Percentiles rank a stretch among this genome's conserved stretches.
Conservation (phyloP, 2,113 vertebrate species). For the Brachirus orientalis region DNA sequence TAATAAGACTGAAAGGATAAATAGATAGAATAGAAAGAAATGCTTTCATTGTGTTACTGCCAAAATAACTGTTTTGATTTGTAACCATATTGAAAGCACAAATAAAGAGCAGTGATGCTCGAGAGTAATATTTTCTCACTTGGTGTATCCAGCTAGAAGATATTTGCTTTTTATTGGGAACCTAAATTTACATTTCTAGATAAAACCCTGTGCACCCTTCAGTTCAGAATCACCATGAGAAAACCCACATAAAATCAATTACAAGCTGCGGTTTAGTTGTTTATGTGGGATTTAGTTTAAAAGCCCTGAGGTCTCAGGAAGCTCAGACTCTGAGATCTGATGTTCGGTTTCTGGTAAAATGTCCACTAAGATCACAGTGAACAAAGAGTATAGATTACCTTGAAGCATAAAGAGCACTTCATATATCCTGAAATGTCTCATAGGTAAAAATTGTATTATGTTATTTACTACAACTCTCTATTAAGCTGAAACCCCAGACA, state of each 20-base stretch:
- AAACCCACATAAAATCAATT: constrained; percentile 26
- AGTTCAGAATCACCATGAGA: constrained; percentile 8
- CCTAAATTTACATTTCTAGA: constrained; percentile 14
- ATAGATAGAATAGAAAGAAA: no score
- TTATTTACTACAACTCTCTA: no score
- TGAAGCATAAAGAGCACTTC: not conserved
- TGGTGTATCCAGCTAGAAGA: constrained; percentile 4
- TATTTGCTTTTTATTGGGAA: constrained; percentile 7
- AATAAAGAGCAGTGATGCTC: constrained; percentile 4
- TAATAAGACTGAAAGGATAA: constrained; percentile 7
- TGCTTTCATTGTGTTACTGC: constrained; percentile 10
- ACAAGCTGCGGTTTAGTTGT: not conserved
- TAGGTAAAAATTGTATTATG: no score
- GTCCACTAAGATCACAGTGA: not conserved
- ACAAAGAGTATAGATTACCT: not conserved
- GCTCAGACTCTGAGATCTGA: constrained; percentile 23
- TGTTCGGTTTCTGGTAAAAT: constrained; percentile 48
- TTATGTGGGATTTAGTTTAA: constrained; percentile 32
- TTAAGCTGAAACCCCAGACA: no score
- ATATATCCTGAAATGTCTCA: not conserved
- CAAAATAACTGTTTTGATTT: constrained; percentile 6
- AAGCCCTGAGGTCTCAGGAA: constrained; percentile 20
- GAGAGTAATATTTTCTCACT: not conserved
- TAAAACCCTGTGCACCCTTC: constrained; percentile 18
- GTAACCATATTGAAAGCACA: not conserved